Evolutionary conservation across 2,797 vertebrate species (phyloP).

Genomic region (Cuculus canorus): DNA sequence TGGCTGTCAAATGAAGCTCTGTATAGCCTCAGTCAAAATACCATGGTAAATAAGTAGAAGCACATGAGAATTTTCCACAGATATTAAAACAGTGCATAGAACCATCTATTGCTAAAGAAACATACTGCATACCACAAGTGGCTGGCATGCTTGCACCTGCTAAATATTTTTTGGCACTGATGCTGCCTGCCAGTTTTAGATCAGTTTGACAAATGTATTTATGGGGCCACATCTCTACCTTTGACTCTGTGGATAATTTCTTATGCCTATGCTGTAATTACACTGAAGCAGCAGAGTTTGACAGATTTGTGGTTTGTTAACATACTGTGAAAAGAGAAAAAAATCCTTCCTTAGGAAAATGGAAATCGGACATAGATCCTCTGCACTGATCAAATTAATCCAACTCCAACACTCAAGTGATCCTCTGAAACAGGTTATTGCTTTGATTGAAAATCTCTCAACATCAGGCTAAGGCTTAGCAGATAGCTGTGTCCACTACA

Average conservation of each 20-base stretch:
- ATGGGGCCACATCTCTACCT: constrained; percentile 20
- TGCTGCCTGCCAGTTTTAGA: constrained; percentile 26
- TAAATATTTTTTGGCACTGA: constrained; percentile 57
- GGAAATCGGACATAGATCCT: neutral
- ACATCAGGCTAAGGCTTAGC: neutral
- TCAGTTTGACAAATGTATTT: constrained; percentile 53
- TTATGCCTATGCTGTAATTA: neutral
- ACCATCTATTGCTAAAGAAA: constrained; percentile 36
- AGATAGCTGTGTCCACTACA: neutral
- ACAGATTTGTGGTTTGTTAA: neutral
- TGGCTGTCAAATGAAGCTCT: neutral
- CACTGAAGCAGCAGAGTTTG: neutral
- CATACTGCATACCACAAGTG: constrained; percentile 39
- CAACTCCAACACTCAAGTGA: neutral
- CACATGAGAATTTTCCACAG: neutral
- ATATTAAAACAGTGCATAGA: constrained; percentile 13
- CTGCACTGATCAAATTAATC: neutral
- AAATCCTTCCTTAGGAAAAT: neutral
- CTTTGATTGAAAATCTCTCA: neutral
- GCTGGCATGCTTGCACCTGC: constrained; percentile 60
- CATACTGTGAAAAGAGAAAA: neutral
- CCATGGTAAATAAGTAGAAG: constrained; percentile 19
- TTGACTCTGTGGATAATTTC: neutral
- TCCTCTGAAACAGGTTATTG: neutral
- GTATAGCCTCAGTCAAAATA: constrained; percentile 3